Percentiles rank a stretch among this genome's conserved stretches.
These are phyloP conservation scores for Leptoteleia sp. DNA, from an alignment of 1,140 invertebrate species.

Conservation along the genomic window DNA sequence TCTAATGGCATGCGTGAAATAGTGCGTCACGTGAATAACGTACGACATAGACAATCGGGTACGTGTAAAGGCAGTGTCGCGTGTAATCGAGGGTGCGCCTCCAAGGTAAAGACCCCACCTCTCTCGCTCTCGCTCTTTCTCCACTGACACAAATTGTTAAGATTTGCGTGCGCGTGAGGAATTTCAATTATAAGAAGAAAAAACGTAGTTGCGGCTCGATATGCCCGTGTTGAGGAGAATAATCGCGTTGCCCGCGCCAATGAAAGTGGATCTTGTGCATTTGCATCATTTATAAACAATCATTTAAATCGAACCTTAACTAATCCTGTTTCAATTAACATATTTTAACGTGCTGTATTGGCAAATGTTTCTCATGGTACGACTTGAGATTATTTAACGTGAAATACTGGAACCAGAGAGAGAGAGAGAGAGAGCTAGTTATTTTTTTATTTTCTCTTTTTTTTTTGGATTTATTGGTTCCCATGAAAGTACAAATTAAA, in stretches of 20 bases:
- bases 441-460: too few relatives aligned
- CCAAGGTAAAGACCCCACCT: conserved; percentile 20
- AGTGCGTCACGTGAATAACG: conserved; percentile 12
- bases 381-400: neutral
- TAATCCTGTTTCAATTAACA: neutral
- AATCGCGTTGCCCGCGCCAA: too few relatives aligned
- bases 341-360: neutral
- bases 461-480: too few relatives aligned
- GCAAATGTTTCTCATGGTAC: neutral
- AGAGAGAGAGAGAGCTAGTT: too few relatives aligned
- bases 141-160: conserved; percentile 35
- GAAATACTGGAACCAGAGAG: too few relatives aligned
- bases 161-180: conserved; percentile 22
- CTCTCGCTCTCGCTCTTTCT: neutral
- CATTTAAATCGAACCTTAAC: neutral
- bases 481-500: too few relatives aligned
- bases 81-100: conserved; percentile 32
- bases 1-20: conserved; percentile 15
- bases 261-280: too few relatives aligned
- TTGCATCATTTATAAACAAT: too few relatives aligned
- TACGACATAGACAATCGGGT: conserved; percentile 14
- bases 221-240: too few relatives aligned
- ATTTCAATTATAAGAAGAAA: conserved; percentile 29
- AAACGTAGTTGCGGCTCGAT: neutral
- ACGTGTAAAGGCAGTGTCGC: conserved; percentile 5